Percentiles rank a stretch among this genome's conserved stretches.
phyloP scores from a whole-genome alignment of 2,113 vertebrate genomes.

The Propithecus coquereli region DNA sequence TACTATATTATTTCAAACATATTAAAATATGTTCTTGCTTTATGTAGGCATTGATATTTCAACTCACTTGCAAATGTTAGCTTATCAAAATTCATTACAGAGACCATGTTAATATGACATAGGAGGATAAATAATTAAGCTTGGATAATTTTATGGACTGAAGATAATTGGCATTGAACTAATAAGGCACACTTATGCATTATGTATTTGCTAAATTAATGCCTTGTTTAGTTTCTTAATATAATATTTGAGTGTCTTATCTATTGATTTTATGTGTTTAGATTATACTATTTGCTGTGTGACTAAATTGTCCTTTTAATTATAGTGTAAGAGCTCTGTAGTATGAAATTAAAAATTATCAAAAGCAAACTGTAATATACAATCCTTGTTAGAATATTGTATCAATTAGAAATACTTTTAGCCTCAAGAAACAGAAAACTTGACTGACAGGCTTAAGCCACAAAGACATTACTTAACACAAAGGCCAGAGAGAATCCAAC shows the following conservation, averaged over 20 bases:
- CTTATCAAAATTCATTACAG: not conserved
- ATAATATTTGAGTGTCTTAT: slow-evolving; percentile 15
- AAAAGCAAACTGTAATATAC: not conserved
- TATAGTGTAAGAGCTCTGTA: not conserved
- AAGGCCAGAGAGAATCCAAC: not conserved
- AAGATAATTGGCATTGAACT: not conserved
- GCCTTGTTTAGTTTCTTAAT: slow-evolving; percentile 3
- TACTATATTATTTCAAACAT: not conserved
- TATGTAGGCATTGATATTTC: not conserved
- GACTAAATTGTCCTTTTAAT: slow-evolving; percentile 36
- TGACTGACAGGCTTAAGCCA: not conserved
- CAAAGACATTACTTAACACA: not conserved
- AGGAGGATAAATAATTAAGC: slow-evolving; percentile 6
- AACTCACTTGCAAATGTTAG: not conserved
- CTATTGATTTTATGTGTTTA: slow-evolving; percentile 14
- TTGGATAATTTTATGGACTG: not conserved
- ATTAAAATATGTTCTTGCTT: not conserved
- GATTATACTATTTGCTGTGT: not conserved
- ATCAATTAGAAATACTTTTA: not conserved
- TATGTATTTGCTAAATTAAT: slow-evolving; percentile 22
- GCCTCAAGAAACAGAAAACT: not conserved
- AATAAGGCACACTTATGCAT: not conserved
- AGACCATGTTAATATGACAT: not conserved
- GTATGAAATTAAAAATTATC: not conserved
- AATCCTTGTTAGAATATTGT: not conserved